These are phyloP conservation scores for Paramormyrops kingsleyae DNA, from an alignment of 2,113 vertebrate genomes.

Conservation along the genomic window DNA sequence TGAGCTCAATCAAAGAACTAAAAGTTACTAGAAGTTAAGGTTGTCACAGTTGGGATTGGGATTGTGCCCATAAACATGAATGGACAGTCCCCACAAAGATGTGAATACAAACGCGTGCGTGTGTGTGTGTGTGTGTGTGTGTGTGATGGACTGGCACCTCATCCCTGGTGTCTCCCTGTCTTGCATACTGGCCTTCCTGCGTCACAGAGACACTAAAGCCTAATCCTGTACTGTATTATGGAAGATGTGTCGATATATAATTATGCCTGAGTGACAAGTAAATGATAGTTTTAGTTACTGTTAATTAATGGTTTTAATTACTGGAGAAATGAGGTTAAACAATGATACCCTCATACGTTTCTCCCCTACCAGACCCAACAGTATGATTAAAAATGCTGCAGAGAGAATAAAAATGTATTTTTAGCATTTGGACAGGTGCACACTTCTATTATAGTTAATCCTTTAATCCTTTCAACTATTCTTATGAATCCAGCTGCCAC, in stretches of 20 bases:
- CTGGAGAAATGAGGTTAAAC: background rate
- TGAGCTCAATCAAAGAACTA: background rate
- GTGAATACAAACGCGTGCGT: background rate
- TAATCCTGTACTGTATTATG: background rate
- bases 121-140: too few relatives aligned
- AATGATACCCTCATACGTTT: background rate
- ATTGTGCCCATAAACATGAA: background rate
- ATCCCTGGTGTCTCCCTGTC: background rate
- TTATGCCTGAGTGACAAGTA: slow-evolving; percentile 16
- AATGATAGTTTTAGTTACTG: slow-evolving; percentile 25
- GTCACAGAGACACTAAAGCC: background rate
- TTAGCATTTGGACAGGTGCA: background rate
- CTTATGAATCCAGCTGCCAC: background rate
- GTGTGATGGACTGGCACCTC: background rate
- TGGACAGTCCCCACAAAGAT: background rate
- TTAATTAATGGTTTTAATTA: background rate
- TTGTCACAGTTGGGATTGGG: background rate
- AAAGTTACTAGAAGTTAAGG: background rate
- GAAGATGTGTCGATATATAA: background rate
- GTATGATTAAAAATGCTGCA: background rate
- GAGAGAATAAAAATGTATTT: background rate
- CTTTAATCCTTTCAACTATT: slow-evolving; percentile 3
- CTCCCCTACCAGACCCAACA: background rate
- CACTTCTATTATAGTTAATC: background rate
- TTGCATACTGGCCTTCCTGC: background rate